A percentile compares a stretch with the other conserved stretches of the same genome.
Conservation (phyloP, 2,113 vertebrate genomes). For the Sebastes schlegelii region DNA sequence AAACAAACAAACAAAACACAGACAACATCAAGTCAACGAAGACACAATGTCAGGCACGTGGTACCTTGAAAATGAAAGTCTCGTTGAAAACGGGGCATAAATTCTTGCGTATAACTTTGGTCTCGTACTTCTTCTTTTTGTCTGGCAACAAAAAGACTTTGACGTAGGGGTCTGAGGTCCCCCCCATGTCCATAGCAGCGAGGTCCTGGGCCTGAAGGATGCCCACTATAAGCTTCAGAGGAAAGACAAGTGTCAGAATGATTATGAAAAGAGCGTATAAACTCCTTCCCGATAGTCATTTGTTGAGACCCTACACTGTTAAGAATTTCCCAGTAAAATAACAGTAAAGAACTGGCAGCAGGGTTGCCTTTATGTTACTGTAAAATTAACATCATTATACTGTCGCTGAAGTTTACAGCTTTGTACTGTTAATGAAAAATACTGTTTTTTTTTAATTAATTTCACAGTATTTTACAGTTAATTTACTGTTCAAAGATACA, state of each 20-base stretch:
- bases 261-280: not conserved
- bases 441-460: too few relatives aligned
- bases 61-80: slow-evolving; percentile 91
- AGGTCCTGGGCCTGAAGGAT: slow-evolving; percentile 90
- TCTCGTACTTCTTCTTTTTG: slow-evolving; percentile 92
- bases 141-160: slow-evolving; percentile 91
- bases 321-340: too few relatives aligned
- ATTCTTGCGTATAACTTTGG: slow-evolving; percentile 93
- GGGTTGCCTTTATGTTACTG: too few relatives aligned
- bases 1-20: slow-evolving; percentile 23
- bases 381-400: too few relatives aligned
- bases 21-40: not conserved
- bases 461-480: too few relatives aligned
- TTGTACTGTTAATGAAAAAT: too few relatives aligned
- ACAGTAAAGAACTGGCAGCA: too few relatives aligned
- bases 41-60: accelerated
- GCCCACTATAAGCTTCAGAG: slow-evolving; percentile 88
- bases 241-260: slow-evolving; percentile 35
- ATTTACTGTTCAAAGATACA: too few relatives aligned
- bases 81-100: slow-evolving; percentile 92
- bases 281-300: not conserved
- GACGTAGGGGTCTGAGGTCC: slow-evolving; percentile 92
- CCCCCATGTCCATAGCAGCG: slow-evolving; percentile 92
- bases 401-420: too few relatives aligned
- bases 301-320: not conserved